Evolutionary conservation across 2,797 vertebrate genomes (phyloP), one percentile per base, ranked within the genome.

Genomic region (Phyllotis vaccarum): DNA sequence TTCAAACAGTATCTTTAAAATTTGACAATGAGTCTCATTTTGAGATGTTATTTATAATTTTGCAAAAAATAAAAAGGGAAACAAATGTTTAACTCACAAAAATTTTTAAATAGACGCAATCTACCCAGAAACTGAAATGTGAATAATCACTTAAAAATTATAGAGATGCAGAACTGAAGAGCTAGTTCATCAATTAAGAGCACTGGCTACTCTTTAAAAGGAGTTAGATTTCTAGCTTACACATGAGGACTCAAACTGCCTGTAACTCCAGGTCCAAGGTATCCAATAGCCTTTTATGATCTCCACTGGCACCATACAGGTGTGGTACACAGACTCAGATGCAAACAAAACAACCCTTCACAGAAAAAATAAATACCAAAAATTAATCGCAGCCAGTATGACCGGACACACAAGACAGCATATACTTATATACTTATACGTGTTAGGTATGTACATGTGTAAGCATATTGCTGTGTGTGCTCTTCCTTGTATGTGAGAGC

Each of bases 11-110:
- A 62, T n/a, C 54, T 37, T 80, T 13, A 13, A 90, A 94, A 75
- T 78, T 46, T 37, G 29, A 5, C 37, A 91, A 24, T 49, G 13
- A 74, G 5, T 54, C 82, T 80, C 46, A 43, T 80, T 83, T 78
- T 60, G 14, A 91, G 64, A 68, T 31, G 10, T 88, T 52, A 93
- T 31, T 92, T 93, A 89, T 78, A 86, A 74, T 82, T 94, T 87
- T 88, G 14, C 66, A 31, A 94, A 85, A 96, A 86, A 89, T 27
- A 94, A 85, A 96, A 86, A 89, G 34, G 62, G 68, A 86, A 96
- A 74, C 78, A 93, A 88, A 82, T 89, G 46, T 86, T 66, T 92
- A 88, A 93, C 54, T 46, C 6, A 52, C 72, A 88, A 81, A 85
- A 10, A 21, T 14, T 6, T 91, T 93, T 93, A 95, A 93, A 49